Evolutionary conservation across 2,888 invertebrate species (phyloP).

Genomic region (Phaedon cochleariae): DNA sequence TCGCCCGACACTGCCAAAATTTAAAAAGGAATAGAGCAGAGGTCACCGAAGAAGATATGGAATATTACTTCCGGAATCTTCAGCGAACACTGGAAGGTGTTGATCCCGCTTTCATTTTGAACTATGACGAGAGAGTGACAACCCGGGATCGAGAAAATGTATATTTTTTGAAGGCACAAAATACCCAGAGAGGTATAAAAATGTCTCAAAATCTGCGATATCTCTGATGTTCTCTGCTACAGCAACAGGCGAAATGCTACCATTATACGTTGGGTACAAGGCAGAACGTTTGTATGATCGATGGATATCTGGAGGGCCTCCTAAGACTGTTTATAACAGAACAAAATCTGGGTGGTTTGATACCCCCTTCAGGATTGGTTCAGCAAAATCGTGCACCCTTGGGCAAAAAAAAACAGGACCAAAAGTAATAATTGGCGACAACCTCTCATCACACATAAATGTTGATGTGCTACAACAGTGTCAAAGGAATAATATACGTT

Average conservation of each 20-base stretch:
- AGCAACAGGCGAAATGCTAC: no score
- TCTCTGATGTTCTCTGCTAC: slow-evolving; percentile 18
- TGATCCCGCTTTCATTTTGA: slow-evolving; percentile 17
- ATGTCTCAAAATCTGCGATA: slow-evolving; percentile 30
- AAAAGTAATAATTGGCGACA: slow-evolving; percentile 10
- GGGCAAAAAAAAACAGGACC: no score
- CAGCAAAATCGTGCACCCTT: no score
- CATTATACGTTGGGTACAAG: no score
- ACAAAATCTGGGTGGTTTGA: no score
- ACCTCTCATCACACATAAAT: slow-evolving; percentile 12
- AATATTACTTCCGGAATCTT: slow-evolving; percentile 12
- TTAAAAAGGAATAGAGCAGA: slow-evolving; percentile 15
- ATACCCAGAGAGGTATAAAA: slow-evolving; percentile 31
- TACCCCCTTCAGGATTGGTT: no score
- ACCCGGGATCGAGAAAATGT: no score
- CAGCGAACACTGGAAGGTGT: slow-evolving; percentile 10
- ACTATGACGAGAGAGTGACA: slow-evolving; percentile 37
- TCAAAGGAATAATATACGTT: slow-evolving; percentile 6
- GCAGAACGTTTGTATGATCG: no score
- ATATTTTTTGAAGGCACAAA: slow-evolving; percentile 29
- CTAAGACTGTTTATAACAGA: no score
- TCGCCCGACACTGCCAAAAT: slow-evolving; percentile 13
- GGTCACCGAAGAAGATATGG: slow-evolving; percentile 17
- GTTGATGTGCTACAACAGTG: not conserved
- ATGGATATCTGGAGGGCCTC: no score